Base-by-base conservation (phyloP, 1,140 invertebrate genomes). In the Panonychus citri region DNA sequence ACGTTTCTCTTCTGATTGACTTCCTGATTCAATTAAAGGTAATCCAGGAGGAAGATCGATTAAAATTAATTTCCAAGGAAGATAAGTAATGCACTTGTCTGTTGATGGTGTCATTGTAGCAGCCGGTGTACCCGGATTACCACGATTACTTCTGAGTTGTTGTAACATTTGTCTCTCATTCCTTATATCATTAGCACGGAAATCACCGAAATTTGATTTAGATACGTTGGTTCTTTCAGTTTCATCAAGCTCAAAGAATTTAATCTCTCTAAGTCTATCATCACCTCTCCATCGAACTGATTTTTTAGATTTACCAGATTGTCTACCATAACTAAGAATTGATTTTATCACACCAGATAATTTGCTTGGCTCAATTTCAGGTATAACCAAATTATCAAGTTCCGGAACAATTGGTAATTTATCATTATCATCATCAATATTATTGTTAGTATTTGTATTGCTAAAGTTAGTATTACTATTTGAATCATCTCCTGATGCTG, bases 161-260 rank as follows among this genome's bases (percentile, higher is more conserved):
- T n/a, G 5, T 46, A n/a, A 21, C 43, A 21, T 46, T n/a, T n/a
- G 43, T 1, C 43, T 15, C n/a, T 46, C 43, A 46, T 21, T 21
- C 10, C 10, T 46, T 46, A 24, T 7, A n/a, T 24, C 21, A 21
- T 10, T 19, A 21, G n/a, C 10, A n/a, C 43, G 13, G 43, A n/a
- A 7, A 24, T 7, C 30, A 34, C 30, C 30, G 19, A 7, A 21
- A 46, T 46, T 46, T n/a, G 8, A 13, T 46, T 46, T 46, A n/a
- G 5, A 46, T 24, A 59, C 58, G 42, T 59, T 59, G 7, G 40
- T 24, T 40, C 58, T 19, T 27, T 59, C 58, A 7, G 34, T 56
- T 34, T 56, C 54, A 24, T 59, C 58, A 26, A 59, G 43, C 49
- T 59, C 58, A 55, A 59, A 59, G 28, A 34, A 53, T 25, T 24